Conservation (phyloP, 2,113 vertebrate genomes). For the Athene noctua region DNA sequence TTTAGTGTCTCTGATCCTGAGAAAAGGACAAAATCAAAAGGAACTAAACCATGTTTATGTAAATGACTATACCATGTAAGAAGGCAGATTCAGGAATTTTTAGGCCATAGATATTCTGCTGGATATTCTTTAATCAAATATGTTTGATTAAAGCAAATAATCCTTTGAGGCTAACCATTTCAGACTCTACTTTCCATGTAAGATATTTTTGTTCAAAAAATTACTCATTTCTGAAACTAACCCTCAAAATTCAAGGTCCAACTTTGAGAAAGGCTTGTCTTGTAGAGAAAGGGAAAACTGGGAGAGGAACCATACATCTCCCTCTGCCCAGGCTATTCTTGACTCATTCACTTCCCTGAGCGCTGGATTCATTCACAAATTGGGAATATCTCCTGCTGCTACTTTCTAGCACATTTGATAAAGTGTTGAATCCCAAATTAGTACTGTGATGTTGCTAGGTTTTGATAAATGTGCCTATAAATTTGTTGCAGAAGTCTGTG, state of each 20-base stretch:
- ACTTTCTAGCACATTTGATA: constrained; percentile 22
- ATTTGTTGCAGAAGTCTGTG: neutral
- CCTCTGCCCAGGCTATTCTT: neutral
- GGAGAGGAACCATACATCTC: neutral
- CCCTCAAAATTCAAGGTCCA: neutral
- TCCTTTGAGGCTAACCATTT: neutral
- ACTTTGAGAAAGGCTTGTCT: neutral
- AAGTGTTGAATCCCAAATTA: constrained; percentile 40
- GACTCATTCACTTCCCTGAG: constrained; percentile 9
- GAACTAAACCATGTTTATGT: neutral
- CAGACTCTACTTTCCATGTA: neutral
- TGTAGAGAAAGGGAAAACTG: neutral
- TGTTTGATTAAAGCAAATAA: neutral
- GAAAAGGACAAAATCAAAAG: neutral
- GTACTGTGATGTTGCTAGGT: neutral
- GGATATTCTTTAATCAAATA: neutral
- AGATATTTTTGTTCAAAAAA: neutral
- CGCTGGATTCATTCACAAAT: constrained; percentile 48
- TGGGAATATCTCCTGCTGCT: constrained; percentile 2
- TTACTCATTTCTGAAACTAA: neutral
- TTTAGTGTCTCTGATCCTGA: neutral
- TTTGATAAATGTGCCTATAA: constrained; percentile 20
- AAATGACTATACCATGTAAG: neutral
- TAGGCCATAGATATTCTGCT: neutral
- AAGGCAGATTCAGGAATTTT: neutral